Evolutionary conservation across 2,888 invertebrate species (phyloP).

Genomic region (Agrochola litura): DNA sequence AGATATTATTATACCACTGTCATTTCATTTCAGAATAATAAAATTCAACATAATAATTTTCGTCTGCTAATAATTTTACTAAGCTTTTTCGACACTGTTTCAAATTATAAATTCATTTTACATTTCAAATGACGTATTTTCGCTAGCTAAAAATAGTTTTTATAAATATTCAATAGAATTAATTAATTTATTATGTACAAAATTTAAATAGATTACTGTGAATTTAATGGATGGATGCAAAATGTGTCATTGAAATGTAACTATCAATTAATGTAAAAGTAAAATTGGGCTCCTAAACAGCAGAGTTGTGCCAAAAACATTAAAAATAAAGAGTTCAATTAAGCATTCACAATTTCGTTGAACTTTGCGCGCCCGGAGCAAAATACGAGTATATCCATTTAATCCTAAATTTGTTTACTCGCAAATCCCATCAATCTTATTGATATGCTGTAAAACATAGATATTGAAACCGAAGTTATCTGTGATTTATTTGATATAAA

Average conservation of each 20-base stretch:
- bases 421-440: conserved; percentile 63
- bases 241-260: not conserved
- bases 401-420: conserved; percentile 39
- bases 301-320: not conserved
- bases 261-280: too few species aligned
- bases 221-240: not conserved
- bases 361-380: conserved; percentile 12
- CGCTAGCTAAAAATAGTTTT: not conserved
- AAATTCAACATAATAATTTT: not conserved
- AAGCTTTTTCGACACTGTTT: not conserved
- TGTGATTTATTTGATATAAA: conserved; percentile 44
- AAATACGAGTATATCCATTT: conserved; percentile 48
- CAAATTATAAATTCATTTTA: not conserved
- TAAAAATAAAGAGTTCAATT: not conserved
- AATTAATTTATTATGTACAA: not conserved
- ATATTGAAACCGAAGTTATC: conserved; percentile 50
- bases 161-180: not conserved
- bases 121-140: not conserved
- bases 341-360: not conserved
- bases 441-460: conserved; percentile 62
- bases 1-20: not conserved
- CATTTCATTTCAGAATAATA: not conserved
- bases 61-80: not conserved
- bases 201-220: not conserved
- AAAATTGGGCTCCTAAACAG: not conserved